These are phyloP conservation scores for Tapirus terrestris DNA, from an alignment of 2,113 vertebrate species.

Conservation along the genomic window DNA sequence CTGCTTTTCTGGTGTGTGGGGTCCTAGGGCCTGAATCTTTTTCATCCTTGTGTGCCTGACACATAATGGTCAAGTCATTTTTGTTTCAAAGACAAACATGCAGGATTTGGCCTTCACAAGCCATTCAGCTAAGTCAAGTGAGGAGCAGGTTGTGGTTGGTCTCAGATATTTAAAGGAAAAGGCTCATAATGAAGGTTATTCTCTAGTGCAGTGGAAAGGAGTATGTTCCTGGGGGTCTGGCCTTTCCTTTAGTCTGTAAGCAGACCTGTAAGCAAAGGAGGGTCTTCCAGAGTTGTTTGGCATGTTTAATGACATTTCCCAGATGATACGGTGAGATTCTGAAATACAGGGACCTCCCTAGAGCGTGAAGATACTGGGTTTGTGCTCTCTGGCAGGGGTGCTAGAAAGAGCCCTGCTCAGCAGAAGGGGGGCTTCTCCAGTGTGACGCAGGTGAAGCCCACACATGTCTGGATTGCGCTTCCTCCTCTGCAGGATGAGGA, in stretches of 20 bases:
- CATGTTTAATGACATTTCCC: neutral
- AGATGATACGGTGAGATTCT: neutral
- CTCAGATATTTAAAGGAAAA: neutral
- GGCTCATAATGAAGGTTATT: neutral
- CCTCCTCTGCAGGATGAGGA: neutral
- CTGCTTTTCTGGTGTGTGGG: neutral
- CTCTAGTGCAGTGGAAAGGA: too few species aligned
- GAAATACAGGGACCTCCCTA: neutral
- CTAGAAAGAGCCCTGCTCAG: neutral
- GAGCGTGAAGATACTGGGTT: neutral
- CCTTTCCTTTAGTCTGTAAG: neutral
- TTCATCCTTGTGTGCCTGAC: neutral
- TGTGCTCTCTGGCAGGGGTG: fast-evolving
- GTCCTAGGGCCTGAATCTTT: fast-evolving
- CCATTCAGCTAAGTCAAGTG: neutral
- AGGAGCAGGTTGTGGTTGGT: neutral
- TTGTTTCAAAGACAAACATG: neutral
- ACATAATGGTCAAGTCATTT: neutral
- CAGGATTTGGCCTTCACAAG: neutral
- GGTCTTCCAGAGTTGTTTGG: neutral
- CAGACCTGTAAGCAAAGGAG: neutral
- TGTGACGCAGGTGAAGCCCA: neutral
- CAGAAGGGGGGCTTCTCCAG: neutral
- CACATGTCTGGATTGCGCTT: neutral
- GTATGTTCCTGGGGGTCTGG: neutral